Evolutionary conservation across 2,113 vertebrate species (phyloP), one percentile per base, ranked within the genome.

Genomic region (Ophiodon elongatus): DNA sequence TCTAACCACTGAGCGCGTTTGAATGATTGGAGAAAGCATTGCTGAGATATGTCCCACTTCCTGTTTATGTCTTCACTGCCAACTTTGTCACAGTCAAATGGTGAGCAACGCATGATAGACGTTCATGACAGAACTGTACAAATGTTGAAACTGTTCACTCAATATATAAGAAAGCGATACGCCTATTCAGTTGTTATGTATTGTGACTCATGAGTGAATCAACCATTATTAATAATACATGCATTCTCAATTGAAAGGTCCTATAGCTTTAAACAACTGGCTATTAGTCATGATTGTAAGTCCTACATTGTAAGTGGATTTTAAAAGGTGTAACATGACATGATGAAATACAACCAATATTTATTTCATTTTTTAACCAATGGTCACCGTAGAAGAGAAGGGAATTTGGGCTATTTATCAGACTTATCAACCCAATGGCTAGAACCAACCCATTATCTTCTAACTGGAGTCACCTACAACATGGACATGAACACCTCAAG

Each of bases 71-170:
- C 45, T 39, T 43, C 13, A 33, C 29, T 68, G 73, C 68, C 73
- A 86, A 79, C 66, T 52, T 43, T 64, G 45, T 84, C 79, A 45
- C 76, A 83, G 60, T 77, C 50, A 79, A 85, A 27, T 66, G 50
- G 69, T 79, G 77, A n/a, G 54, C 31, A 57, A 60, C 76, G 25
- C 68, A 76, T 41, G 7, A 29, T 33, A 33, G 35, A 75, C 39
- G n/a, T 52, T 21, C 31, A 33, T 39, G 60, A 66, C 60, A 37
- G 23, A 54, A 37, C 73, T 65, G 73, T 21, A 21, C 31, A 65
- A 35, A 52, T 29, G 73, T 76, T 76, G 2, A 39, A 50, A 64
- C 14, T 27, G 59, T 50, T 63, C 29, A 63, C 21, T 52, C 45
- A 11, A 50, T 25, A 37, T 15, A 27, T 37, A 37, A 37, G 5